Base-by-base conservation (phyloP, 2,888 invertebrate genomes). In the Epiblema foenella region DNA sequence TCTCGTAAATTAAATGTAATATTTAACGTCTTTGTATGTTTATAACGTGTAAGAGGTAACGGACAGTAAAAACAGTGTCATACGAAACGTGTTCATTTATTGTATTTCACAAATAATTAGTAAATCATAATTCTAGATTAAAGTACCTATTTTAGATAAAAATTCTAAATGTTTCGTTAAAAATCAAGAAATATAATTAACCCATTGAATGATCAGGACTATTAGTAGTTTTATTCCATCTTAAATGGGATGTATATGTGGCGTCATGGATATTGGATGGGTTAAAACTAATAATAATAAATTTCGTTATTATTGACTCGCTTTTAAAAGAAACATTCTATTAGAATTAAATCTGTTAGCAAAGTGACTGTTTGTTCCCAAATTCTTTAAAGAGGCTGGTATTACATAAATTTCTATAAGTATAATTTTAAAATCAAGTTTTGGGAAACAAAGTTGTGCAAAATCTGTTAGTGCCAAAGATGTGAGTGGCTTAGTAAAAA, bases 401-500 rank as follows among this genome's bases (percentile, higher is more conserved):
- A 70, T 56, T 57, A 62, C 17, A 51, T 39, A 20, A 57, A 49
- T 46, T 52, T 29, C 5, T 46, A 37, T 56, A 64, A 33, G 59
- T 59, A 37, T 42, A 63, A 42, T 71, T 70, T 69, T 65, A 59
- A 70, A 67, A 62, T 67, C 57, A 29, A 67, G 63, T 62, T 71
- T 67, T 51, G 51, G 66, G 57, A 67, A 56, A 20, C 18, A 56
- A 65, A 37, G 56, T 49, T 56, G 37, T 17, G 15, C 59, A 29
- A 58, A 46, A 69, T 66, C 10, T 58, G 37, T 66, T 56, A 69
- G 74, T 75, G 75, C 75, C 75, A 75, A 75, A 75, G 72, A 70
- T 46, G 56, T 33, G 62, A 46, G 42, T 69, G 59, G 39, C 17
- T 52, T 20, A 15, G 20, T 37, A 17, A n/a, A 12, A 46, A 46